Percentiles rank a stretch among this genome's conserved stretches.
These are phyloP conservation scores for Phthorimaea operculella DNA, from an alignment of 1,140 invertebrate species.

Conservation along the genomic window DNA sequence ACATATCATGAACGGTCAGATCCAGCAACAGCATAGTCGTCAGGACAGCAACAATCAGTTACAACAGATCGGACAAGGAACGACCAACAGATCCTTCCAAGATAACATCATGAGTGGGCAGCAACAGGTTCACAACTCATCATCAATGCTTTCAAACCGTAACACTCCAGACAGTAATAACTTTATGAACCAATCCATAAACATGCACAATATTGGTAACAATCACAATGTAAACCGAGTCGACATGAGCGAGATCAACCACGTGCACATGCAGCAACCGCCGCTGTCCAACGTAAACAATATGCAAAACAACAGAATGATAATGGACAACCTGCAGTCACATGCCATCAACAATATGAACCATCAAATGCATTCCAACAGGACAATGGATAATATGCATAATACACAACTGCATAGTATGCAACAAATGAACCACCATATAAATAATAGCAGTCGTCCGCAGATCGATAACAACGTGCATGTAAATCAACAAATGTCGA, in stretches of 20 bases:
- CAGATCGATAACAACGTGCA: constrained; percentile 57
- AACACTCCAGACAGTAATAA: constrained; percentile 45
- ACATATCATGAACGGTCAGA: constrained; percentile 61
- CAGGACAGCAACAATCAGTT: constrained; percentile 47
- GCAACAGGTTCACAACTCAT: constrained; percentile 44
- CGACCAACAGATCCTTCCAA: constrained; percentile 46
- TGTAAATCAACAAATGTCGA: constrained; percentile 50
- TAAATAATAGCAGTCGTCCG: constrained; percentile 36
- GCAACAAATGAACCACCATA: constrained; percentile 57
- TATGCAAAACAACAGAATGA: constrained; percentile 61
- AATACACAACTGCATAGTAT: constrained; percentile 53
- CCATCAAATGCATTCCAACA: constrained; percentile 53
- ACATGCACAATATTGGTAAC: constrained; percentile 47
- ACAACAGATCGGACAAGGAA: constrained; percentile 44
- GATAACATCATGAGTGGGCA: constrained; percentile 46
- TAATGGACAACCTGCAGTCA: constrained; percentile 55
- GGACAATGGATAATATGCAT: constrained; percentile 54
- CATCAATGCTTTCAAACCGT: constrained; percentile 45
- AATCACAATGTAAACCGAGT: constrained; percentile 46
- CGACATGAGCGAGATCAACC: constrained; percentile 50
- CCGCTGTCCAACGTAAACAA: constrained; percentile 51
- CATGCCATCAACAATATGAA: constrained; percentile 48
- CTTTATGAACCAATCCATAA: constrained; percentile 50
- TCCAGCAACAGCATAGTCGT: constrained; percentile 56
- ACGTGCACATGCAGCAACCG: constrained; percentile 58